Percentiles rank a stretch among this genome's conserved stretches.
phyloP scores from a whole-genome alignment of 2,888 invertebrate species.

The Epsilonema sp. region DNA sequence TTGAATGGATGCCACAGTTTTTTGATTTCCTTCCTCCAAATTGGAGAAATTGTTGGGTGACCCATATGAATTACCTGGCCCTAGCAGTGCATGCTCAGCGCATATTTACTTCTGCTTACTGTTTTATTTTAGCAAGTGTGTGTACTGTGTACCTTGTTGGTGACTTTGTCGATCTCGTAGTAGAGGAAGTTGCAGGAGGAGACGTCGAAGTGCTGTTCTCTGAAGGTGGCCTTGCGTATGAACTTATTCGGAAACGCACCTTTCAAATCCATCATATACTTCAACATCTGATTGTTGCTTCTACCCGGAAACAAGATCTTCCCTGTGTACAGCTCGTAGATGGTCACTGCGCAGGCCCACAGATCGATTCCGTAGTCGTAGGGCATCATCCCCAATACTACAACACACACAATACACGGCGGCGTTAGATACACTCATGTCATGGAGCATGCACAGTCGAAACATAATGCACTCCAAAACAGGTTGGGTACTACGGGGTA shows the following conservation, averaged over 20 bases:
- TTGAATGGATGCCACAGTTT: too few species aligned
- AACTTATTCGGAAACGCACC: constrained; percentile 94
- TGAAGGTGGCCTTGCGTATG: constrained; percentile 75
- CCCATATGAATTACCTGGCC: too few species aligned
- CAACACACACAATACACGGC: constrained; percentile 11
- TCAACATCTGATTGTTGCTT: constrained; percentile 92
- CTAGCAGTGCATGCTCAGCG: too few species aligned
- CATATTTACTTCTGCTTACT: not conserved
- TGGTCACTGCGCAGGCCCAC: constrained; percentile 96
- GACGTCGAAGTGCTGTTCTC: constrained; percentile 93
- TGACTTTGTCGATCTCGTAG: constrained; percentile 90
- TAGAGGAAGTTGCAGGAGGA: constrained; percentile 81
- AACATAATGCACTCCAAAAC: too few species aligned
- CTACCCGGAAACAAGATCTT: constrained; percentile 93
- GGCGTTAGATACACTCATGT: too few species aligned
- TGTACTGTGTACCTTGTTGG: constrained; percentile 73
- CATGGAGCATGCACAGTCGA: not conserved
- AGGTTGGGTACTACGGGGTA: too few species aligned
- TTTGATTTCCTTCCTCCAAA: too few species aligned
- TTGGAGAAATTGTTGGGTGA: too few species aligned
- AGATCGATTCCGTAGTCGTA: constrained; percentile 96
- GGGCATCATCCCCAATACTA: constrained; percentile 72
- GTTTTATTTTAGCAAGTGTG: constrained; percentile 11
- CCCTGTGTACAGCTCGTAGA: constrained; percentile 95
- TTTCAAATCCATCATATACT: constrained; percentile 92